Percentiles rank a stretch among this genome's conserved stretches.
Evolutionary conservation across 2,113 vertebrate species (phyloP).

Genomic region (Stegastes partitus): DNA sequence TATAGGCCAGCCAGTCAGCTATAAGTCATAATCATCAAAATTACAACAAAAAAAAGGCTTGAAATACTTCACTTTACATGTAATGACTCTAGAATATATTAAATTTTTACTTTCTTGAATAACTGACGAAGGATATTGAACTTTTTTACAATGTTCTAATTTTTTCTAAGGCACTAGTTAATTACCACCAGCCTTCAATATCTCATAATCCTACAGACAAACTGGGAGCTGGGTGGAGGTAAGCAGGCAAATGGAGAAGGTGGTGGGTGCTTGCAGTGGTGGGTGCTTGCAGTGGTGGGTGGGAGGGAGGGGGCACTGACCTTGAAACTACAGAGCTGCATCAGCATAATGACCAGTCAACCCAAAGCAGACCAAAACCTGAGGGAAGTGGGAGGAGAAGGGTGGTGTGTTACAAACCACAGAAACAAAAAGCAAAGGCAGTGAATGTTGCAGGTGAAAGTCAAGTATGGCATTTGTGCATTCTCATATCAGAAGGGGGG

Average conservation of each 20-base stretch:
- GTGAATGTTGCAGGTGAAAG: constrained; percentile 44
- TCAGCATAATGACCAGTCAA: constrained; percentile 98
- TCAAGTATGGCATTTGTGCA: not conserved
- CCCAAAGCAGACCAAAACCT: constrained; percentile 97
- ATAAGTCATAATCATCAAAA: no score
- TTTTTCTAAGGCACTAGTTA: no score
- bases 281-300: not conserved
- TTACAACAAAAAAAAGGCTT: no score
- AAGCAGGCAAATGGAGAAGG: constrained; percentile 16
- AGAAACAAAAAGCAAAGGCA: constrained; percentile 50
- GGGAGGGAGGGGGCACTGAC: constrained; percentile 89
- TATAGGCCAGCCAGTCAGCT: no score
- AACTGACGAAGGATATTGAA: no score
- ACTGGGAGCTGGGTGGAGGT: constrained; percentile 8
- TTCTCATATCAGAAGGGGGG: not conserved
- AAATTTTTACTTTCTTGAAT: no score
- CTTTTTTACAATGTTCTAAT: no score
- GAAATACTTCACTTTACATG: no score
- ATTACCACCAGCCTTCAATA: not conserved
- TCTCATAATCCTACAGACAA: not conserved
- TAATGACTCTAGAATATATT: no score
- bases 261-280: constrained; percentile 19
- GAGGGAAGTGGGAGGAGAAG: constrained; percentile 92
- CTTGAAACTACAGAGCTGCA: constrained; percentile 99
- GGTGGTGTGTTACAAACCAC: constrained; percentile 66